phyloP scores from a whole-genome alignment of 2,113 vertebrate species.

The Mus spicilegus region DNA sequence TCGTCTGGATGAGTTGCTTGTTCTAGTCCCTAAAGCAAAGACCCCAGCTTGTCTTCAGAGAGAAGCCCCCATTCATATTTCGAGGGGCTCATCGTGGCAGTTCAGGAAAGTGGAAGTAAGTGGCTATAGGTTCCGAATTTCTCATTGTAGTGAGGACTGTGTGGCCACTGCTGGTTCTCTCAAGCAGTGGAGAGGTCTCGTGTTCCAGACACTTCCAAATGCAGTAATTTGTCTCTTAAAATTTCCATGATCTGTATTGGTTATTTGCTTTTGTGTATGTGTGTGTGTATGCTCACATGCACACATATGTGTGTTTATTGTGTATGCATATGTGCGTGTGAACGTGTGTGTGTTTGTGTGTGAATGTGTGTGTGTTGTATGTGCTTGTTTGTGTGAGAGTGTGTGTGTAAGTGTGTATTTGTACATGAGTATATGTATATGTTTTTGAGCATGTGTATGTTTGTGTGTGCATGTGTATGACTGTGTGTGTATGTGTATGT shows the following conservation, averaged over 20 bases:
- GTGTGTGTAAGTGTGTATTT: neutral
- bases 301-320: neutral
- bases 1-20: neutral
- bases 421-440: neutral
- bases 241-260: neutral
- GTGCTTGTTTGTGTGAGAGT: neutral
- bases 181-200: neutral
- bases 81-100: neutral
- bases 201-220: constrained; percentile 9
- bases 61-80: neutral
- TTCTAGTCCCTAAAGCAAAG: constrained; percentile 52
- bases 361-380: neutral
- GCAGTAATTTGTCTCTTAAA: constrained; percentile 11
- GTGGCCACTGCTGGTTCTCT: neutral
- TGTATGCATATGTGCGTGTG: neutral
- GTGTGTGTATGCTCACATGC: neutral
- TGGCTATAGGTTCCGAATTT: neutral
- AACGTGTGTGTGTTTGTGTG: neutral
- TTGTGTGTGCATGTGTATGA: neutral
- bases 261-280: neutral
- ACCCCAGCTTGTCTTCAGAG: neutral
- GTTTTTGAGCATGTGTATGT: neutral
- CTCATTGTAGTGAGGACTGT: neutral
- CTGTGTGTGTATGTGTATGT: neutral
- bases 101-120: neutral